Conservation (phyloP, 2,888 invertebrate species). For the Cerceris ruficornis region DNA sequence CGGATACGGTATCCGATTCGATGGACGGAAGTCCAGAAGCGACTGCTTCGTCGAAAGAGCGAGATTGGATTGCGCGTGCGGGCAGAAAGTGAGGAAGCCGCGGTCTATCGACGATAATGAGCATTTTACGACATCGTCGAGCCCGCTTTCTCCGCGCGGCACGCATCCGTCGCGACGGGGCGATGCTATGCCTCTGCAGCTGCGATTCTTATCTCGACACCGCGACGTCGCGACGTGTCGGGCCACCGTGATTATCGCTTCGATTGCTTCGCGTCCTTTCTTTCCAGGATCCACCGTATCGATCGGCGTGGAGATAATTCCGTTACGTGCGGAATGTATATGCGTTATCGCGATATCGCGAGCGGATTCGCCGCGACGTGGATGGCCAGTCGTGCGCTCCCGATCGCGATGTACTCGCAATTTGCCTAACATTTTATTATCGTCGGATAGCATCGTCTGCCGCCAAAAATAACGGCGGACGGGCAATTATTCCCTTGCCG, state of each 20-base stretch:
- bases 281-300: not conserved
- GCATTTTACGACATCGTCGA: conserved; percentile 14
- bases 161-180: no score
- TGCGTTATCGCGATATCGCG: not conserved
- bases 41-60: not conserved
- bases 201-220: conserved; percentile 27
- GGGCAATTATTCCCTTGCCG: no score
- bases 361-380: no score
- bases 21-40: not conserved
- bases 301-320: not conserved
- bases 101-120: conserved; percentile 16
- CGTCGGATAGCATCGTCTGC: no score
- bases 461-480: no score
- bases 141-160: no score
- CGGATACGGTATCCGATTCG: no score
- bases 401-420: no score
- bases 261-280: conserved; percentile 3
- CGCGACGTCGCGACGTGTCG: not conserved
- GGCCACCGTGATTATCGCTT: conserved; percentile 5
- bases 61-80: not conserved
- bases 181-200: conserved; percentile 12
- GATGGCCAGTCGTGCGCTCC: no score
- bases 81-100: not conserved
- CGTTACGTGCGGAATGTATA: not conserved
- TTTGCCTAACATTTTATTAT: no score